phyloP scores from a whole-genome alignment of 2,888 invertebrate genomes.

The Cerastis rubricosa region DNA sequence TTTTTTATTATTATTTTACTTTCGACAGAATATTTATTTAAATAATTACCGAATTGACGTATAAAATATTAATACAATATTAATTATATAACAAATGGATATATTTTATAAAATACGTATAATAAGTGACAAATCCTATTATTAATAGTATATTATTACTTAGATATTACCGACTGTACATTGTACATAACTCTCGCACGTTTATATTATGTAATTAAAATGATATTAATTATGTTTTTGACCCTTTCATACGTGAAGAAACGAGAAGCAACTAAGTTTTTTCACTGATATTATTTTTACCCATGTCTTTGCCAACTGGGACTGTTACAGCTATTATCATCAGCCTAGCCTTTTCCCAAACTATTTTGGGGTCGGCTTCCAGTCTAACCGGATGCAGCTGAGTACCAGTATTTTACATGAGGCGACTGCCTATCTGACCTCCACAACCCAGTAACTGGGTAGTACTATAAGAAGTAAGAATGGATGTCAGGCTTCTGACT shows the following conservation, averaged over 20 bases:
- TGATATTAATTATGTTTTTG: background rate
- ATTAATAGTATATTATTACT: background rate
- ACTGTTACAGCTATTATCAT: no score
- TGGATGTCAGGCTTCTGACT: no score
- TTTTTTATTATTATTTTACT: background rate
- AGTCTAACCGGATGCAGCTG: no score
- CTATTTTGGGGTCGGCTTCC: no score
- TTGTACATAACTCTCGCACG: slow-evolving; percentile 4
- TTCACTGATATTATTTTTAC: no score
- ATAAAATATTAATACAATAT: background rate
- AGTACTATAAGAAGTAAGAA: no score
- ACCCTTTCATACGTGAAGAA: background rate
- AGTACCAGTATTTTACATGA: no score
- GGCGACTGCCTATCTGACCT: no score
- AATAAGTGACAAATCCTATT: background rate
- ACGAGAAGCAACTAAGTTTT: no score
- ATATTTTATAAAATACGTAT: background rate
- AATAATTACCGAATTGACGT: background rate
- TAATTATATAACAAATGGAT: background rate
- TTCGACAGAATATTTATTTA: background rate
- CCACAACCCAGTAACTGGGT: no score
- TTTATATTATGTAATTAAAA: background rate
- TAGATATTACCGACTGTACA: slow-evolving; percentile 4
- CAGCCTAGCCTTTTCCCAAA: no score
- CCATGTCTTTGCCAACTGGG: no score